Evolutionary conservation across 2,797 vertebrate species (phyloP).

Genomic region (Sebastes hopkinsi): DNA sequence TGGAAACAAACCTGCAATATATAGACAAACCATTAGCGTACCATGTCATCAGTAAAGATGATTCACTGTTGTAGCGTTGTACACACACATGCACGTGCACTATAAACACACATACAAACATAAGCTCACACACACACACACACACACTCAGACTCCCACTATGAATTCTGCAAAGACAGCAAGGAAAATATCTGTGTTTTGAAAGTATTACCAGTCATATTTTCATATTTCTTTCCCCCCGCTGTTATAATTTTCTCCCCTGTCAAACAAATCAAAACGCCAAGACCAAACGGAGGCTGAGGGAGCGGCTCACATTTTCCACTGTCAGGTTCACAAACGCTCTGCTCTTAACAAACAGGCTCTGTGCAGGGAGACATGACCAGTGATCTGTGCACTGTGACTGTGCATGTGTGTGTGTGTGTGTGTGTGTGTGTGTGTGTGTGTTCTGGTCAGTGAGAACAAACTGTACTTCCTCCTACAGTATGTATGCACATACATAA

Average conservation of each 20-base stretch:
- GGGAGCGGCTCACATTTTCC: conserved; percentile 78
- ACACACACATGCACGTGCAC: conserved; percentile 21
- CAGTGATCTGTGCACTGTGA: conserved; percentile 16
- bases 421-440: neutral
- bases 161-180: conserved; percentile 61
- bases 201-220: conserved; percentile 76
- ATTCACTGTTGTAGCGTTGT: conserved; percentile 54
- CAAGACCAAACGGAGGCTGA: conserved; percentile 73
- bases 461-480: neutral
- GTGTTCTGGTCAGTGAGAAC: conserved; percentile 30
- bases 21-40: conserved; percentile 77
- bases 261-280: conserved; percentile 82
- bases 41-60: conserved; percentile 75
- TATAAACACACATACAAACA: conserved; percentile 23
- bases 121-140: conserved; percentile 4
- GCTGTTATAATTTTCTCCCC: conserved; percentile 80
- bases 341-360: conserved; percentile 70
- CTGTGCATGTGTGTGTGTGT: conserved; percentile 14
- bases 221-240: conserved; percentile 78
- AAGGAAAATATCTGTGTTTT: conserved; percentile 75
- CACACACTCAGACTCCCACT: conserved; percentile 23
- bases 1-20: conserved; percentile 79
- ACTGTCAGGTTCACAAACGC: conserved; percentile 76
- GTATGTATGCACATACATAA: neutral
- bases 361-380: conserved; percentile 71